A percentile compares a stretch with the other conserved stretches of the same genome.
Conservation (phyloP, 2,113 vertebrate genomes). For the Oreochromis tanganicae region DNA sequence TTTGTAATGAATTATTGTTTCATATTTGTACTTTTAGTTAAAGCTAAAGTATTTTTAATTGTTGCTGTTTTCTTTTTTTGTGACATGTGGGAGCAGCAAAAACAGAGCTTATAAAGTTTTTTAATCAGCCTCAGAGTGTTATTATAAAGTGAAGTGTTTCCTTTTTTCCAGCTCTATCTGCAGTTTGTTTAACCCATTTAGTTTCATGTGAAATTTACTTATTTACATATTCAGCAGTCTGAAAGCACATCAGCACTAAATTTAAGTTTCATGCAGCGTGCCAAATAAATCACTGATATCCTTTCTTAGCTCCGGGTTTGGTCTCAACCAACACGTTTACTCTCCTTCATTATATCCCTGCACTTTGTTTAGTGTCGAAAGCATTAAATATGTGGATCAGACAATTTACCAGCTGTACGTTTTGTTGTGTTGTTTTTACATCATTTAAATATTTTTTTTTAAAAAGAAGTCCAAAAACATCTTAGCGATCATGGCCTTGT, state of each 20-base stretch:
- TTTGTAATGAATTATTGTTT: neutral
- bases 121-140: neutral
- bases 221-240: neutral
- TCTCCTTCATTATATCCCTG: neutral
- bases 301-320: neutral
- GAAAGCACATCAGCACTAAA: neutral
- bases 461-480: neutral
- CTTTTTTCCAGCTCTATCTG: neutral
- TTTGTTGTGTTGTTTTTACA: neutral
- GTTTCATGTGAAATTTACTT: neutral
- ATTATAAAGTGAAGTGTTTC: neutral
- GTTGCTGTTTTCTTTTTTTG: neutral
- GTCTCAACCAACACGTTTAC: neutral
- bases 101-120: neutral
- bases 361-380: neutral
- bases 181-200: neutral
- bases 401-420: neutral
- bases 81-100: neutral
- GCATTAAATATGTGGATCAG: neutral
- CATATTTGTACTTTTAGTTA: neutral
- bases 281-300: neutral
- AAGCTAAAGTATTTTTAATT: neutral
- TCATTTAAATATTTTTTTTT: neutral
- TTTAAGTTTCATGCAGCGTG: neutral
- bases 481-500: neutral